Evolutionary conservation across 2,113 vertebrate genomes (phyloP).

Genomic region (Caracal caracal): DNA sequence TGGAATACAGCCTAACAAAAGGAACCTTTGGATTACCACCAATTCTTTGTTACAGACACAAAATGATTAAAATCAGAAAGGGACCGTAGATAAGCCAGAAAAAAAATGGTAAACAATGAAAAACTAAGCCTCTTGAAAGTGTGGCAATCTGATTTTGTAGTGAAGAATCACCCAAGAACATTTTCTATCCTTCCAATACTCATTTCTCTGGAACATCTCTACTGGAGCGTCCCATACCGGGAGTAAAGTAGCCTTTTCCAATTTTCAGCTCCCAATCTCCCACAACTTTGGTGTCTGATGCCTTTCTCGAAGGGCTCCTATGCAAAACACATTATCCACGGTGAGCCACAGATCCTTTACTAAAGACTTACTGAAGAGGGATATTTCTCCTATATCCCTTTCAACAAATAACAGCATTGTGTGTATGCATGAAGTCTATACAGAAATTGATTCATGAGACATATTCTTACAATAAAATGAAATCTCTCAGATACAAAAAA

Average conservation of each 20-base stretch:
- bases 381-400: background rate
- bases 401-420: background rate
- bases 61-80: constrained; percentile 26
- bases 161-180: background rate
- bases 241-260: background rate
- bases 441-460: background rate
- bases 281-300: background rate
- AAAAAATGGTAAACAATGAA: background rate
- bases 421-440: background rate
- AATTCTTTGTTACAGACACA: background rate
- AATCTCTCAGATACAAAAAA: background rate
- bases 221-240: background rate
- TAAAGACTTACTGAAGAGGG: background rate
- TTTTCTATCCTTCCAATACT: background rate
- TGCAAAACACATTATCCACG: background rate
- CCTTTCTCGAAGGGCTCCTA: background rate
- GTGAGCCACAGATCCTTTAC: background rate
- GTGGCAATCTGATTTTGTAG: background rate
- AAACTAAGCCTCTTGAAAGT: background rate
- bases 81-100: background rate
- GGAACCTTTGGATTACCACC: constrained; percentile 5
- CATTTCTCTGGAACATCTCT: background rate
- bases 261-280: background rate
- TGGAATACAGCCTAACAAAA: constrained; percentile 38
- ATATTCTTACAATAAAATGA: background rate